Base-by-base conservation (phyloP, 2,113 vertebrate genomes). In the Canis aureus region DNA sequence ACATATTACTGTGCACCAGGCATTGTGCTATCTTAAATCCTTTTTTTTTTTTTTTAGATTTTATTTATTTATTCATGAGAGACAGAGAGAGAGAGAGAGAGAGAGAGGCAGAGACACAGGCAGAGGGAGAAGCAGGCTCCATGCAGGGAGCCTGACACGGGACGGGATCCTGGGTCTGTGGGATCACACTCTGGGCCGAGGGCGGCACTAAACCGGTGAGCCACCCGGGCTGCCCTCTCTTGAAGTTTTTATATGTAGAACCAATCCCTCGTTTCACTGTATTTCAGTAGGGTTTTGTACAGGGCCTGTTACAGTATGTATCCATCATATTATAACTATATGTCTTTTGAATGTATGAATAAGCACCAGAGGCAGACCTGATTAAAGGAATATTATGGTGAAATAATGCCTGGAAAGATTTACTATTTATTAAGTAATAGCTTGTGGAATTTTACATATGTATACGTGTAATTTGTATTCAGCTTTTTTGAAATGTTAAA, bases 341-440 rank as follows among this genome's bases (percentile, higher is more conserved):
- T 87, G 38, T 79, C 35, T 95, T 83, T 89, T 90, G 64, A 93
- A 85, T 85, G 25, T 93, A 16, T 95, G 74, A 89, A 67, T 81
- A 96, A 95, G 49, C 38, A 19, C 66, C 66, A 95, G 64, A 88
- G 32, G 76, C 7, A 51, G 11, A 88, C 23, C 38, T 82, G 13
- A 94, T 93, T 93, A 92, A 94, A 96, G 57, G 16, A 86, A 51
- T 85, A 62, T 78, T 94, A 10, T 93, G 32, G 32, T 94, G 80
- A 89, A 97, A 92, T 92, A 90, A 89, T 96, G 60, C 27, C 84
- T 79, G 86, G 89, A 91, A 96, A 94, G 25, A 59, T 78, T 71
- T 67, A 22, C 66, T 49, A n/a, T 84, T 95, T 95, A 96, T 93
- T 90, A 90, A 86, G 62, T 69, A 94, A 64, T 67, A 92, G 49